Base-by-base conservation (phyloP, 2,888 invertebrate genomes). In the Nyleta sp. region DNA sequence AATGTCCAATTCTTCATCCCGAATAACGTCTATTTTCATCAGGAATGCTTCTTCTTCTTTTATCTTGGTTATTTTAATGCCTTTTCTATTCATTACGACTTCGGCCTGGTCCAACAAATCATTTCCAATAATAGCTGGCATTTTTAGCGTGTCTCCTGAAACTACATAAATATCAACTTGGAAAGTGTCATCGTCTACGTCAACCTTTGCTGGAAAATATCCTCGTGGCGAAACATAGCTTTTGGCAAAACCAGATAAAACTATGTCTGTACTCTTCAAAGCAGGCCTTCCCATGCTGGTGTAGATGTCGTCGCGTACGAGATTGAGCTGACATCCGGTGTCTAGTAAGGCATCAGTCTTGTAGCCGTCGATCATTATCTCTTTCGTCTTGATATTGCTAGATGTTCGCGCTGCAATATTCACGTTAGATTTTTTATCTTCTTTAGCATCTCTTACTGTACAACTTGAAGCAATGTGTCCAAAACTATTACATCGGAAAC, bases 41-140 rank as follows among this genome's bases (percentile, higher is more conserved):
- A 33, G 8, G n/a, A 33, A 11, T 7, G 24, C 24, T 11, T 33
- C 33, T 33, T 33, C 33, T 11, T 33, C 11, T 11, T 33, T 11
- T 40, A 28, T 7, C n/a, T 71, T 71, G 0, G 22, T 24, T 0
- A 77, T 52, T 10, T 8, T 60, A 0, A 71, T 18, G 5, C 38
- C 38, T 10, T 18, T 10, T 6, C 11, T 48, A 6, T n/a, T 65
- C 1, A 70, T 57, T 0, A 15, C 3, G 0, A 80, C 44, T 35
- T 70, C 74, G 4, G 70, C 65, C 31, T 73, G 70, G 13, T 80
- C 53, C 1, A 77, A 28, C 2, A 80, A 15, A 2, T 73, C 80
- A 18, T 74, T 73, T 8, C 80, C 74, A 15, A 80, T 33, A 0
- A 77, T 60, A 5, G 42, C 53, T 11, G 68, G 46, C 15, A 70